Evolutionary conservation across 2,113 vertebrate species (phyloP).

Genomic region (Synchiropus splendidus): DNA sequence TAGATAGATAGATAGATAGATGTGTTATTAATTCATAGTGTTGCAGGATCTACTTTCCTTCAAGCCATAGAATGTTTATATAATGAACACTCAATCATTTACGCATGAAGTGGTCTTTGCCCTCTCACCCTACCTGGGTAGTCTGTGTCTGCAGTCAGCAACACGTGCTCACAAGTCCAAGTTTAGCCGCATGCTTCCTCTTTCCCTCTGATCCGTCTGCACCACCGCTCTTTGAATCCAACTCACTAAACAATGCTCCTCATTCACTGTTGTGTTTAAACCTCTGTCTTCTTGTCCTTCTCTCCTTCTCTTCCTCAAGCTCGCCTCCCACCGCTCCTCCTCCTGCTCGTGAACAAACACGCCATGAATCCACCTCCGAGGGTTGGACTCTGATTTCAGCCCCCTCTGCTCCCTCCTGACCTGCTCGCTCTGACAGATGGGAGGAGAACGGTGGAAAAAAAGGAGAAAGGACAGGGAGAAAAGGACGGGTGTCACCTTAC

Average conservation of each 20-base stretch:
- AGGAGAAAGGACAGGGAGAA: conserved; percentile 14
- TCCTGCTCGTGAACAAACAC: conserved; percentile 29
- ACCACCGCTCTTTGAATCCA: too few species aligned
- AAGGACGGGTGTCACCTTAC: conserved; percentile 36
- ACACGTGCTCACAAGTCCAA: neutral
- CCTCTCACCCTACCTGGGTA: neutral
- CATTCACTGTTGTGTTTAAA: neutral
- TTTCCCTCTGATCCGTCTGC: too few species aligned
- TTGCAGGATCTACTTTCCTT: too few species aligned
- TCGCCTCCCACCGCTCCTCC: conserved; percentile 23
- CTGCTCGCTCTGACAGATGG: conserved; percentile 12
- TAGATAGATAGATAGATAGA: too few species aligned
- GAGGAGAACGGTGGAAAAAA: conserved; percentile 28
- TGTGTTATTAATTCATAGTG: too few species aligned
- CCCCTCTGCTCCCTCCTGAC: conserved; percentile 5
- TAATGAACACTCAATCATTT: too few species aligned
- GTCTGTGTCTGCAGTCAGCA: neutral
- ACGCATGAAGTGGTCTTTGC: conserved; percentile 1
- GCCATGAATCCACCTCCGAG: conserved; percentile 33
- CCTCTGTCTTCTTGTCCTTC: conserved; percentile 20
- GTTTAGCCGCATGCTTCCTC: too few species aligned
- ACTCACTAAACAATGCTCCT: too few species aligned
- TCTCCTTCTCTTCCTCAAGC: neutral
- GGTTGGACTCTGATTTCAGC: conserved; percentile 43
- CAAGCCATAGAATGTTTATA: too few species aligned